These are phyloP conservation scores for Brachionus rotundiformis DNA, from an alignment of 1,140 invertebrate genomes.

Conservation along the genomic window DNA sequence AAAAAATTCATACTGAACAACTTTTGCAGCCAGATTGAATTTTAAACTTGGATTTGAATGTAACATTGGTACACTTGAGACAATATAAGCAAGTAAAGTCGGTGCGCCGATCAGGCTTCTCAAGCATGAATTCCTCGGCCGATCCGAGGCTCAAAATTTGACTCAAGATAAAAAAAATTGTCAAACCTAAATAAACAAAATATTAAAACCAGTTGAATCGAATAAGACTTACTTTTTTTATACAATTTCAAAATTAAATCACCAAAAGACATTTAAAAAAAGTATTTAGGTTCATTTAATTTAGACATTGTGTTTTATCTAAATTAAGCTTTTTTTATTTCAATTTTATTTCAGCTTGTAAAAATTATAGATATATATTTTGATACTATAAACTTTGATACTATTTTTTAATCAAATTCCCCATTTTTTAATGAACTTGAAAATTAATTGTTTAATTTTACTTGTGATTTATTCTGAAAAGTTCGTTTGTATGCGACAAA, in stretches of 20 bases:
- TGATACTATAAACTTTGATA: no score
- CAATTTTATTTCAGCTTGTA: no score
- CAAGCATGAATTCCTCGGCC: neutral
- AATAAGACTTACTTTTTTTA: neutral
- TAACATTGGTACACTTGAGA: neutral
- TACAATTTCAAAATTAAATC: neutral
- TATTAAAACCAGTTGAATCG: neutral
- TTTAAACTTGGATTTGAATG: neutral
- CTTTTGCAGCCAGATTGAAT: conserved; percentile 17
- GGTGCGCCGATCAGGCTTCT: neutral
- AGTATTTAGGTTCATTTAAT: no score
- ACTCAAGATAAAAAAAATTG: neutral
- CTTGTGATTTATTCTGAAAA: no score
- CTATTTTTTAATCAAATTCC: no score
- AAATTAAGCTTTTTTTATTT: no score
- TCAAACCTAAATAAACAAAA: neutral
- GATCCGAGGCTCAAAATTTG: neutral
- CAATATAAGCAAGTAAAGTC: conserved; percentile 10
- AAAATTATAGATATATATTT: no score
- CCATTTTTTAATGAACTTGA: no score
- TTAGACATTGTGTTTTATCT: no score
- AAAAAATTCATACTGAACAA: neutral
- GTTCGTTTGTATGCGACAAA: no score
- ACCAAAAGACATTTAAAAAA: neutral
- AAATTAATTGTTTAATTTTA: no score